phyloP scores from a whole-genome alignment of 2,797 vertebrate genomes.

The Bufotes viridis region DNA sequence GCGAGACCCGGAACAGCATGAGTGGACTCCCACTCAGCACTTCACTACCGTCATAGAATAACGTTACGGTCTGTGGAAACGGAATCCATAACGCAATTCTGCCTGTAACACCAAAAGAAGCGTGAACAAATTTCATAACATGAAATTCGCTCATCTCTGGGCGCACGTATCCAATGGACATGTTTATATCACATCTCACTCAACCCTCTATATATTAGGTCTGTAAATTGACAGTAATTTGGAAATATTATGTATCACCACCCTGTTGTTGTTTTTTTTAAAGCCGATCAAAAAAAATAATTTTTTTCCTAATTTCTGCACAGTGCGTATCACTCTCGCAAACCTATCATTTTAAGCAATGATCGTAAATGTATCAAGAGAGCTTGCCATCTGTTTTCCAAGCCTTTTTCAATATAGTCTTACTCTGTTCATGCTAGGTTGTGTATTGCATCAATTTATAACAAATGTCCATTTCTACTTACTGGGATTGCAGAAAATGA shows the following conservation, averaged over 20 bases:
- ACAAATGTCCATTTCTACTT: not conserved
- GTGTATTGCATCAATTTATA: not conserved
- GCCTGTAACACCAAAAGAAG: too few relatives aligned
- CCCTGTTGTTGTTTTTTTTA: not conserved
- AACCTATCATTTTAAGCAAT: conserved; percentile 41
- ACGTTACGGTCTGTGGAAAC: too few relatives aligned
- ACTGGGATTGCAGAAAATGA: conserved; percentile 38
- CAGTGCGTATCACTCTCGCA: conserved; percentile 19
- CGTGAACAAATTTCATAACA: too few relatives aligned
- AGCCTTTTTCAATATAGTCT: conserved; percentile 28
- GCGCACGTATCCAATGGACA: not conserved
- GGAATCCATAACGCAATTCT: too few relatives aligned
- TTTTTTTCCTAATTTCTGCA: not conserved
- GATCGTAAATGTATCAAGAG: conserved; percentile 42
- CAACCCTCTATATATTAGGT: not conserved
- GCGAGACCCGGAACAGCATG: too few relatives aligned
- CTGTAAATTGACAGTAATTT: not conserved
- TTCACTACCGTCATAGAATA: too few relatives aligned
- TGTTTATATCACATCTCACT: not conserved
- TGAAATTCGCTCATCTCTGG: too few relatives aligned
- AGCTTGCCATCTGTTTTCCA: conserved; percentile 17
- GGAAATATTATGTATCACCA: not conserved
- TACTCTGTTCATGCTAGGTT: not conserved
- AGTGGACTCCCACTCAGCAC: too few relatives aligned
- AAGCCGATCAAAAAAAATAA: not conserved